Base-by-base conservation (phyloP, 2,888 invertebrate species). In the Leptogaster cylindrica region DNA sequence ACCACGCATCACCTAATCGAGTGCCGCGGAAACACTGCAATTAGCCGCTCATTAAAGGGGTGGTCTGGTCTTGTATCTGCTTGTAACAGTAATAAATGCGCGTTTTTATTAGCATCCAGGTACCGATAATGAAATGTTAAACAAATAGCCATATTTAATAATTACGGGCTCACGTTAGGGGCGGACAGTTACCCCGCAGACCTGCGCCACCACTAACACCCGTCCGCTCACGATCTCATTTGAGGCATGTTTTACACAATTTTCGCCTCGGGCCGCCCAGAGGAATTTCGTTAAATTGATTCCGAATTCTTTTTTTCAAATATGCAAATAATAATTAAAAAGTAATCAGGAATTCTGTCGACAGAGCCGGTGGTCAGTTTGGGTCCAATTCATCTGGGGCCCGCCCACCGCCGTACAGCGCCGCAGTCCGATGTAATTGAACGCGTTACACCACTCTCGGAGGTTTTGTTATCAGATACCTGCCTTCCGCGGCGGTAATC, bases 21-120 rank as follows among this genome's bases (percentile, higher is more conserved):
- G 72, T 71, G 72, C 71, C 71, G 70, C 72, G 70, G 44, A 66
- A 66, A 66, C 65, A 65, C 65, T 65, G 39, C 65, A 65, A 65
- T 65, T 65, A 65, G 65, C 50, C 50, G 50, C 65, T 65, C 50
- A 65, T 65, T 65, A 65, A 65, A 65, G 65, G 65, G 65, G 65
- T 65, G 65, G 65, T 65, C 65, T 65, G 12, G 33, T 7, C 36
- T 46, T 28, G 64, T 48, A 64, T 64, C 64, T 44, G 20, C 10
- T 39, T 27, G 50, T 12, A 50, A 12, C 25, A 33, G 50, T 51
- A 51, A 65, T 51, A 65, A 51, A 51, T 65, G 65, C 65, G 50
- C 18, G 36, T 65, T 65, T 65, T 65, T 65, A 65, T 65, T 33
- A 65, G 39, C 65, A 25, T 65, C 50, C 50, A 39, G 50, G 50